Percentiles rank a stretch among this genome's conserved stretches.
These are phyloP conservation scores for Clitarchus hookeri DNA, from an alignment of 2,888 invertebrate species.

Conservation along the genomic window DNA sequence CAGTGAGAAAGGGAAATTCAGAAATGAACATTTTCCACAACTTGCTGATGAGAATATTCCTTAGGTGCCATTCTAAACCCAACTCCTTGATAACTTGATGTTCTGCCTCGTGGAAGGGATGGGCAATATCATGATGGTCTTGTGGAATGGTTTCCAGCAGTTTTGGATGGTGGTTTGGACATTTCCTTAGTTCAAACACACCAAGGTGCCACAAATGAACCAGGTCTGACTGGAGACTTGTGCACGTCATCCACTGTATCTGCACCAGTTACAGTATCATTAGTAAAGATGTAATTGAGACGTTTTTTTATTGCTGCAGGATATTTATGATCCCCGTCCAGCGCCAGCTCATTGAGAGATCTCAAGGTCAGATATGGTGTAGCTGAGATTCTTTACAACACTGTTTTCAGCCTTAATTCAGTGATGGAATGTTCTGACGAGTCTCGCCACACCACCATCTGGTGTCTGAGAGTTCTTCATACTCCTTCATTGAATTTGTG, in stretches of 20 bases:
- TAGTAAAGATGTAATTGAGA: too few species aligned
- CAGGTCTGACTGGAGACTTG: too few species aligned
- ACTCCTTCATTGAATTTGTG: background rate
- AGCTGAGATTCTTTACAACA: background rate
- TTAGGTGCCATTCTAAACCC: background rate
- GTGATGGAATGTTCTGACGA: too few species aligned
- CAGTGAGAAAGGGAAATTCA: background rate
- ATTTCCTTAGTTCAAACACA: background rate
- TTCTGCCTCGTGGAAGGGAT: background rate
- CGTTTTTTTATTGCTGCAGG: background rate
- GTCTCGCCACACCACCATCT: too few species aligned
- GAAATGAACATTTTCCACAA: background rate
- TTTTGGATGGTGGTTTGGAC: background rate
- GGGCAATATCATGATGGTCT: background rate
- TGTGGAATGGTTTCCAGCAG: background rate
- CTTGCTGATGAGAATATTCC: background rate
- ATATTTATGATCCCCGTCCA: too few species aligned
- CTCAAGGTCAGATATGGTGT: background rate
- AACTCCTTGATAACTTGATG: background rate
- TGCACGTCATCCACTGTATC: too few species aligned
- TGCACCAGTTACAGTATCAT: too few species aligned
- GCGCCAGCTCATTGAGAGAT: background rate
- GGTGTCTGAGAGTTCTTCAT: background rate
- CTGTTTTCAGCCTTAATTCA: too few species aligned
- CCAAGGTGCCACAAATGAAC: background rate